These are phyloP conservation scores for Electrophaes corylata DNA, from an alignment of 2,888 invertebrate species.

Conservation along the genomic window DNA sequence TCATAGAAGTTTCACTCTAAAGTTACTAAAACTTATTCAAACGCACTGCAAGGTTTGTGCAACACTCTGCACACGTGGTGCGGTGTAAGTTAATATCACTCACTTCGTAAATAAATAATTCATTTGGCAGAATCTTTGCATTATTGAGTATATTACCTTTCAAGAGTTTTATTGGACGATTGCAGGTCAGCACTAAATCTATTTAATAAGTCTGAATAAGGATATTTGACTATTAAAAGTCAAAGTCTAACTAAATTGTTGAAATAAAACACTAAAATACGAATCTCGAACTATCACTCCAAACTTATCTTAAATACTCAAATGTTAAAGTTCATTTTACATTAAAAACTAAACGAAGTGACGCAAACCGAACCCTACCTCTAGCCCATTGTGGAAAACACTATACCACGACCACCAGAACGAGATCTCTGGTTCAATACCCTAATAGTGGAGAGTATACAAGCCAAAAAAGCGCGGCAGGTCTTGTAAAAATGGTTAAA, in stretches of 20 bases:
- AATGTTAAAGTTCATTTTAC: constrained; percentile 12
- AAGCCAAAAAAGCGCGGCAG: constrained; percentile 46
- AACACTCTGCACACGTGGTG: too few species aligned
- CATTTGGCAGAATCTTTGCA: too few species aligned
- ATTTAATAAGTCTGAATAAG: too few species aligned
- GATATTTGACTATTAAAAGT: too few species aligned
- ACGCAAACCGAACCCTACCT: constrained; percentile 62
- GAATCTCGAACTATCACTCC: neutral
- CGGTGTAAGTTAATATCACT: too few species aligned
- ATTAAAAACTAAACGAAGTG: constrained; percentile 4
- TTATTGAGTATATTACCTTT: too few species aligned
- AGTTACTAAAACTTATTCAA: neutral
- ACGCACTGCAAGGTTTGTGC: too few species aligned
- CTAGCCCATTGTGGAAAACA: constrained; percentile 78
- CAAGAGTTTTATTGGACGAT: too few species aligned
- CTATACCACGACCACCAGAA: constrained; percentile 58
- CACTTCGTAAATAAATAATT: too few species aligned
- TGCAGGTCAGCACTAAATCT: too few species aligned
- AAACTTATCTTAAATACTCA: neutral
- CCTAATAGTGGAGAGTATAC: constrained; percentile 39
- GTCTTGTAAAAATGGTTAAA: constrained; percentile 58
- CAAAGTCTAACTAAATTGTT: too few species aligned
- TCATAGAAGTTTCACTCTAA: constrained; percentile 14
- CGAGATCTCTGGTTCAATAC: constrained; percentile 46
- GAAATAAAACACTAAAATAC: neutral